Conservation (phyloP, 2,797 vertebrate genomes). For the Megaceryle alcyon region DNA sequence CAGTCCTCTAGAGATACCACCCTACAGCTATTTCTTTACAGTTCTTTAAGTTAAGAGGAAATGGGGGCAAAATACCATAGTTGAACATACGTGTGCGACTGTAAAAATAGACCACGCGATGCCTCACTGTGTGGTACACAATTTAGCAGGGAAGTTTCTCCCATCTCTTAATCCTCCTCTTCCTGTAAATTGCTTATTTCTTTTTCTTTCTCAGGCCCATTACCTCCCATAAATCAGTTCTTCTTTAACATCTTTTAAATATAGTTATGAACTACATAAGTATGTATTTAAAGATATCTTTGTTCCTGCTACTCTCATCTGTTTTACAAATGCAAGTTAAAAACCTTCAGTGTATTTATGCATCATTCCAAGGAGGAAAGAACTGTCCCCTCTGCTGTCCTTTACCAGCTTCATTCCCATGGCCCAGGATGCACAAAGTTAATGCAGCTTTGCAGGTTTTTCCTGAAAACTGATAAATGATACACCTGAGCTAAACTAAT, state of each 20-base stretch:
- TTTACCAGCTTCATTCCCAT: background rate
- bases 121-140: background rate
- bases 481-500: background rate
- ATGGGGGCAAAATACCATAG: background rate
- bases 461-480: background rate
- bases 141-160: background rate
- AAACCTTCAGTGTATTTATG: background rate
- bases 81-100: background rate
- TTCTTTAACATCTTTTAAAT: background rate
- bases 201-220: background rate
- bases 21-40: background rate
- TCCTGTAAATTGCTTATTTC: background rate
- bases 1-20: background rate
- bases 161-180: background rate
- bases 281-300: background rate
- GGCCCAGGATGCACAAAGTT: background rate
- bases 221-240: background rate
- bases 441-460: background rate
- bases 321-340: background rate
- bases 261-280: background rate
- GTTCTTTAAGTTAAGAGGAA: background rate
- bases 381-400: rapidly evolving
- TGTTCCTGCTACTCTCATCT: background rate
- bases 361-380: background rate
- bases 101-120: background rate